Evolutionary conservation across 2,888 invertebrate genomes (phyloP), one percentile per base, ranked within the genome.

Genomic region (Dasysyrphus albostriatus): DNA sequence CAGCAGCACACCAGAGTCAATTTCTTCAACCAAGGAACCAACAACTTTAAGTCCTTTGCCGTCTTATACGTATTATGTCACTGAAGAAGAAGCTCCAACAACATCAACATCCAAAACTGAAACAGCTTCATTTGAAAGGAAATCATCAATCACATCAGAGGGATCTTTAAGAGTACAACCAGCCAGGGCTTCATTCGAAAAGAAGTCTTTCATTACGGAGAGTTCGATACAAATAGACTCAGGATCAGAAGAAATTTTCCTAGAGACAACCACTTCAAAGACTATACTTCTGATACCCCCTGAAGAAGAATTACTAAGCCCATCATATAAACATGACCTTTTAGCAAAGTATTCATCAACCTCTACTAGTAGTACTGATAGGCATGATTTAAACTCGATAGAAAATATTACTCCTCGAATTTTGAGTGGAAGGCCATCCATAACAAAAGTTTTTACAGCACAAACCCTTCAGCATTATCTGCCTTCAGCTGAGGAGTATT

Each of bases 391-490:
- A 9, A 80, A 73, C 16, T 79, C 82, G 9, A 32, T 90, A 90
- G 81, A 88, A 49, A 49, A 81, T 6, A 54, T 73, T 0, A 78
- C 37, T 65, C 89, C 89, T 19, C 88, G 90, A 49, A 91, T 93
- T 39, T 92, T 93, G 0, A 90, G 92, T n/a, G 94, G 94, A 49
- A 93, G 93, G 58, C 93, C 95, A 2, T 95, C 94, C 0, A 95
- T 95, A 34, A 95, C 94, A 0, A 95, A 95, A 91, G 94, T 95
- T 6, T 91, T 90, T 19, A 91, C 92, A n/a, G 90, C 92, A 5
- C 90, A 91, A 70, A 88, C 89, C n/a, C 77, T 89, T 14, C 88
- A 88, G 54, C 90, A 90, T 8, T 90, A 90, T 74, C 88, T 92
- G 59, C 93, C 93, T 16, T 91, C 92, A 6, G 92, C 93, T 0